Base-by-base conservation (phyloP, 2,113 vertebrate genomes). In the Nansenia antarctica region DNA sequence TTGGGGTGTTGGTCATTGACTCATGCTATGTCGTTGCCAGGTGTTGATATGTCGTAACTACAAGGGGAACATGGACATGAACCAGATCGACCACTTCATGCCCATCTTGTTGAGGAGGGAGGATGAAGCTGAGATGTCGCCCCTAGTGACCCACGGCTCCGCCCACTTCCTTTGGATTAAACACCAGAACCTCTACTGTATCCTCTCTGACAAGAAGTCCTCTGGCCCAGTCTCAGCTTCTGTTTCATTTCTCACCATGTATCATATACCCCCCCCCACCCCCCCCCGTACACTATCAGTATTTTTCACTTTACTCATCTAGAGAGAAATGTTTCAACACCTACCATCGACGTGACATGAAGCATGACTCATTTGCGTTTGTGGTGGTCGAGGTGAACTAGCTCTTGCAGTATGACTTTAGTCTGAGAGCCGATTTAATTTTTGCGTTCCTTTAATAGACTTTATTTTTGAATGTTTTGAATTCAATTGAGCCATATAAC, bases 131-230 rank as follows among this genome's bases (percentile, higher is more conserved):
- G 91, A 92, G 69, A 74, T 88, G 68, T 86, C 90, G 0, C 93
- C 93, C 0, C 63, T 94, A 18, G 58, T 92, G 79, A 85, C 76
- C 73, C 90, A 88, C 0, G 93, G 93, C 65, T 78, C 85, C 5
- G 31, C 88, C 1, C 92, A 94, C 80, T 94, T 93, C 79, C 77
- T 94, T 66, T 94, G 92, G 88, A 92, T 94, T 76, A 94, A 92
- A 58, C 92, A 94, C 84, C 93, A 78, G 85, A 94, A 94, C 86
- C 79, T 94, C 29, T 93, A 93, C 82, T 24, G 93, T 94, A 94
- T 94, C 93, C 91, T 72, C 62, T 29, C 67, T 5, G 11, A 35
- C 37, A 53, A 4, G 53, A 58, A 31, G 32, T 31, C 2, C 34
- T 73, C 53, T 67, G n/a, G 26, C 80, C 70, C 64, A 67, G 37